phyloP scores from a whole-genome alignment of 1,140 invertebrate genomes.

The Drosophila rhopaloa region DNA sequence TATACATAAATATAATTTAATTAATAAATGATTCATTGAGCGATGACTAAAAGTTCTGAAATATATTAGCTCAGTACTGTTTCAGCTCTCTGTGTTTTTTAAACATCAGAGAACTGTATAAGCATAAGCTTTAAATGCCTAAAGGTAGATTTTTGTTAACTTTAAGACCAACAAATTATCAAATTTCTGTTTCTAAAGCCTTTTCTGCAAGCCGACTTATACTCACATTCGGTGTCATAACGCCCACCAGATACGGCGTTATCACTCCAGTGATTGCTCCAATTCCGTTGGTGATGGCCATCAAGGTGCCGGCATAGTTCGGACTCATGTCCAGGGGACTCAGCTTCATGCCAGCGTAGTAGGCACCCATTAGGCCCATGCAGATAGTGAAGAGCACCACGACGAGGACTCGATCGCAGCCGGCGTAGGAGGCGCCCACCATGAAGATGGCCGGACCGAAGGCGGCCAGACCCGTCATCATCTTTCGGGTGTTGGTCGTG shows the following conservation, averaged over 20 bases:
- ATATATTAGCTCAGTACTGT: not conserved
- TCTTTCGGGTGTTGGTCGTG: slow-evolving; percentile 88
- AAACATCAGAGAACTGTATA: too few species aligned
- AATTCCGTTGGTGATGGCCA: slow-evolving; percentile 93
- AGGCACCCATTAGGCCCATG: slow-evolving; percentile 91
- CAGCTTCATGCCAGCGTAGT: slow-evolving; percentile 91
- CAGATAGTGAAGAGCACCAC: slow-evolving; percentile 89
- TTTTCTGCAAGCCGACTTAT: too few species aligned
- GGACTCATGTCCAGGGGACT: slow-evolving; percentile 93
- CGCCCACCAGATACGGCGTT: slow-evolving; percentile 91
- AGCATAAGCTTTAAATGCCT: not conserved
- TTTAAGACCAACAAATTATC: too few species aligned
- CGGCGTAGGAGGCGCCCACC: slow-evolving; percentile 92
- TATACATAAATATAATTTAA: not conserved
- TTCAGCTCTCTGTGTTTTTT: too few species aligned
- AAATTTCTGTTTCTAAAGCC: too few species aligned
- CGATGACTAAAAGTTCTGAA: not conserved
- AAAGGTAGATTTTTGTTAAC: too few species aligned
- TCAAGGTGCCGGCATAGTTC: slow-evolving; percentile 92
- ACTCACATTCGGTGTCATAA: slow-evolving; percentile 90
- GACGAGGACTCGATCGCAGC: slow-evolving; percentile 88
- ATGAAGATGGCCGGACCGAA: slow-evolving; percentile 91
- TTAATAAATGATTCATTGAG: not conserved
- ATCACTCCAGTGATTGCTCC: slow-evolving; percentile 93
- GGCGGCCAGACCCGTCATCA: slow-evolving; percentile 90